Percentiles rank a stretch among this genome's conserved stretches.
These are phyloP conservation scores for Hanleya hanleyi DNA, from an alignment of 2,888 invertebrate species.

Conservation along the genomic window DNA sequence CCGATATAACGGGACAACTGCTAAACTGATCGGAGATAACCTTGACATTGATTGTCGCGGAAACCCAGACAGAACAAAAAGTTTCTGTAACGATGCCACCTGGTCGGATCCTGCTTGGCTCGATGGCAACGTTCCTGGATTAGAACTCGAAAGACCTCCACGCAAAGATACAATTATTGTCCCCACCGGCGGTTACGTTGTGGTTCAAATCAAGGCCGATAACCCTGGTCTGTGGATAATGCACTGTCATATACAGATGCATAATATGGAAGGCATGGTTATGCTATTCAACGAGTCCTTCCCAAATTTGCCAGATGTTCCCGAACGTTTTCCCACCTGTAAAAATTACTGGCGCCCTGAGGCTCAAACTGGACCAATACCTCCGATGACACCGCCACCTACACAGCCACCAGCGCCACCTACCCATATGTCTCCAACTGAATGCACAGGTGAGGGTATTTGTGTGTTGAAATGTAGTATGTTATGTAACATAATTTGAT, in stretches of 20 bases:
- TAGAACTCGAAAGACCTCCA: slow-evolving; percentile 30
- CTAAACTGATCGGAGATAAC: not conserved
- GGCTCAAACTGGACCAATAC: too few species aligned
- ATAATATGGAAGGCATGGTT: slow-evolving; percentile 63
- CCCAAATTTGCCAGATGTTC: slow-evolving; percentile 15
- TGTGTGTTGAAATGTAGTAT: too few species aligned
- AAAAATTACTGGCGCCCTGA: too few species aligned
- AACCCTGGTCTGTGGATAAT: slow-evolving; percentile 48
- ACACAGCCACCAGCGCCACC: too few species aligned
- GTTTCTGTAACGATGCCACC: not conserved
- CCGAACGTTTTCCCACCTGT: slow-evolving; percentile 24
- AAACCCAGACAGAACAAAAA: slow-evolving; percentile 23
- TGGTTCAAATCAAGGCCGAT: slow-evolving; percentile 60
- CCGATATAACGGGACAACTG: slow-evolving; percentile 5
- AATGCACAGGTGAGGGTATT: too few species aligned
- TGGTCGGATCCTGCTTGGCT: not conserved
- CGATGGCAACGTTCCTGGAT: not conserved
- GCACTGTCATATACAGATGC: slow-evolving; percentile 42
- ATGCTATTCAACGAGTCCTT: slow-evolving; percentile 75
- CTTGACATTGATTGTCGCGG: slow-evolving; percentile 18
- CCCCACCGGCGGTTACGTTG: slow-evolving; percentile 66
- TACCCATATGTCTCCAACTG: too few species aligned
- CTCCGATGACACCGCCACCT: too few species aligned
- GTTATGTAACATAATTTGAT: too few species aligned
- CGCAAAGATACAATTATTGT: slow-evolving; percentile 62